Evolutionary conservation across 2,113 vertebrate genomes (phyloP), one percentile per base, ranked within the genome.

Genomic region (Climacteris rufus): DNA sequence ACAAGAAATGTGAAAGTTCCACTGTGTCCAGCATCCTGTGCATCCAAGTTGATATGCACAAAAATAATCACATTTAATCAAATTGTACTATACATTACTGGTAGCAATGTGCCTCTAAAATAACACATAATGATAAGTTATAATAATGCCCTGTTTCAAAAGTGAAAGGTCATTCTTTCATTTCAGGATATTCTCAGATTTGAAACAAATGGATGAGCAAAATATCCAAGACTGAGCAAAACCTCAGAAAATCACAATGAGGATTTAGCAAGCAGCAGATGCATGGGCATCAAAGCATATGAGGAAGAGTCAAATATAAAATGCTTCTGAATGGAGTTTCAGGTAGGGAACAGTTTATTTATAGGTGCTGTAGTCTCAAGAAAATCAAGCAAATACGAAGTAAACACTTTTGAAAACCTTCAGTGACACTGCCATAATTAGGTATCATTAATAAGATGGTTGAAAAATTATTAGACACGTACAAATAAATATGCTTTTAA

Each of bases 281-380:
- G 40, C 0, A 0, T 13, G 25, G 13, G 19, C 19, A 87, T 18
- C 56, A 69, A 30, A 47, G 33, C n/a, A 24, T 3, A 15, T 6
- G 25, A 28, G 35, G 40, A 60, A 75, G 7, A 37, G 25, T 60
- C 28, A 50, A 69, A 45, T 8, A 47, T 4, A 61, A 89, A 70
- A 79, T 13, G 20, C 3, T 57, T 60, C 57, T 47, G 35, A 65
- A 45, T 45, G 28, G 60, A 54, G 13, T 45, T 24, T n/a, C 45
- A 39, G 8, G n/a, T 49, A 33, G 47, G 45, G 65, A 83, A 33
- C 8, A 56, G 5, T 19, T 60, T 25, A 18, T 40, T 80, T 61
- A 35, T 9, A 66, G 39, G 6, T 47, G 47, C 22, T 80, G 10
- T 3, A 52, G 65, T 15, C 13, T 75, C 22, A 42, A 45, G 28